A percentile compares a stretch with the other conserved stretches of the same genome.
These are phyloP conservation scores for Melanotaenia boesemani DNA, from an alignment of 2,797 vertebrate species.

Conservation along the genomic window DNA sequence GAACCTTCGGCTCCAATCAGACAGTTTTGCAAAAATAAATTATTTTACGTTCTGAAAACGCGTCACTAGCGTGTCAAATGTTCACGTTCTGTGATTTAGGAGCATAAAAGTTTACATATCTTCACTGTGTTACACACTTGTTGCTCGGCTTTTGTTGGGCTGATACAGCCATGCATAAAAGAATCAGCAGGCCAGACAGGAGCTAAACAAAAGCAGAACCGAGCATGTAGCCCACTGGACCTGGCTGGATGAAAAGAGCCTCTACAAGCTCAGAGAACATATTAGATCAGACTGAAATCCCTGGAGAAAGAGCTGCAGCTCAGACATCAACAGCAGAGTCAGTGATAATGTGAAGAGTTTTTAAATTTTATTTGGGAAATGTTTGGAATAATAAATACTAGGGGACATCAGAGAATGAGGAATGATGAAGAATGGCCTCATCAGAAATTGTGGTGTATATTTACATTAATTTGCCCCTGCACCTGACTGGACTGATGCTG, in stretches of 20 bases:
- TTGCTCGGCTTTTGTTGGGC: conserved; percentile 49
- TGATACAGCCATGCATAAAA: conserved; percentile 25
- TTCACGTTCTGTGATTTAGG: conserved; percentile 31
- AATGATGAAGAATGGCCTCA: background rate
- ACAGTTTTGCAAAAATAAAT: background rate
- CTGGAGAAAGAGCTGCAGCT: background rate
- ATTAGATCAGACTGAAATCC: conserved; percentile 14
- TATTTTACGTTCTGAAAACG: background rate
- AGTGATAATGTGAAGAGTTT: background rate
- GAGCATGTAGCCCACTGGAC: background rate
- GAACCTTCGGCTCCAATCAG: background rate
- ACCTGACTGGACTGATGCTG: conserved; percentile 50
- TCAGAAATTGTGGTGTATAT: background rate
- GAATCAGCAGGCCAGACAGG: conserved; percentile 26
- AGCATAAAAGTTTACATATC: conserved; percentile 38
- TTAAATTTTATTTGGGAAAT: conserved; percentile 1
- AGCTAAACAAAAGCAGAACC: background rate
- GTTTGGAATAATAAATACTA: background rate
- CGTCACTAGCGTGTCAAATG: conserved; percentile 8
- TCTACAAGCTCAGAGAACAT: background rate
- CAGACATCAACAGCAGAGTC: background rate
- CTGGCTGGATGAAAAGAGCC: background rate
- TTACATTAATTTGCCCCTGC: conserved; percentile 17
- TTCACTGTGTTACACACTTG: conserved; percentile 62
- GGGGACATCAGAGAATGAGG: background rate